Conservation (phyloP, 23 tunicate genomes). For the Styela plicata region DNA sequence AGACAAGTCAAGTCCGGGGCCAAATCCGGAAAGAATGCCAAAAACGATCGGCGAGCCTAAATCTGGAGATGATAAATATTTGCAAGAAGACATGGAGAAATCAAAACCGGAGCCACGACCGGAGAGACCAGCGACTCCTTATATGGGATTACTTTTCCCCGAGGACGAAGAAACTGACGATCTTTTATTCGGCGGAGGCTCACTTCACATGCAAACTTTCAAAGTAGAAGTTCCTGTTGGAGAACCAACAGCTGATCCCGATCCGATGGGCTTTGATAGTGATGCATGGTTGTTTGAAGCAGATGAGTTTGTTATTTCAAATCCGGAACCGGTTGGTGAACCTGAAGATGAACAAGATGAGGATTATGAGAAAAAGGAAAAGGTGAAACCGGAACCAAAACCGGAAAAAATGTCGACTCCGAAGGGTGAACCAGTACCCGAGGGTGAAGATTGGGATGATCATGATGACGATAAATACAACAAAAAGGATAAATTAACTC, state of each 20-base stretch:
- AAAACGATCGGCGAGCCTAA: not conserved
- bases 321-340: conserved; percentile 4
- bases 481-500: not conserved
- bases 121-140: not conserved
- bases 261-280: not conserved
- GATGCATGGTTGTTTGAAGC: no score
- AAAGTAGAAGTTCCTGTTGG: not conserved
- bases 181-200: not conserved
- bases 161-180: not conserved
- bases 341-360: not conserved
- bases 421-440: conserved; percentile 3
- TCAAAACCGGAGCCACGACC: not conserved
- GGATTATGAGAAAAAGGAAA: not conserved
- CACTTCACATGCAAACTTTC: not conserved
- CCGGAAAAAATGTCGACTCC: conserved; percentile 2
- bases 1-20: not conserved
- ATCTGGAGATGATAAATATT: not conserved
- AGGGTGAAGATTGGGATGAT: not conserved
- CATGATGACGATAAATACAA: not conserved
- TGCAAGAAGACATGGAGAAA: conserved; percentile 3
- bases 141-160: not conserved
- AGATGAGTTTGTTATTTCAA: no score
- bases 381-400: not conserved
- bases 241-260: not conserved
- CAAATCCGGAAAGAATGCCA: conserved; percentile 3